Evolutionary conservation across 2,113 vertebrate genomes (phyloP), one percentile per base, ranked within the genome.

Genomic region (Porphyrio hochstetteri): DNA sequence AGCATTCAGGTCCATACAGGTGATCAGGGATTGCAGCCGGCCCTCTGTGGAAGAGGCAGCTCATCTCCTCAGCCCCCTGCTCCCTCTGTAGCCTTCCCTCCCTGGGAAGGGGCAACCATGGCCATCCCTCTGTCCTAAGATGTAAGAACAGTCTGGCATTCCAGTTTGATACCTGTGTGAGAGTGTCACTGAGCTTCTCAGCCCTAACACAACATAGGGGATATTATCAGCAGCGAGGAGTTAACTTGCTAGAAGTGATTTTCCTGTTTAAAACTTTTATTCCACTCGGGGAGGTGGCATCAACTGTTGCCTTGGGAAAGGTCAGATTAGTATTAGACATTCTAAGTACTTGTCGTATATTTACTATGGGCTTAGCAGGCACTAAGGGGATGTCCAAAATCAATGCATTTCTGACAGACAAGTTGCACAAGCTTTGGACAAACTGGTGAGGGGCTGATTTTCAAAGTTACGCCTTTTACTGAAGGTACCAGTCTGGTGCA

Each of bases 1-100:
- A 50, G 68, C 0, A 0, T 17, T 81, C 29, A 2, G 4, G 18
- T 52, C 64, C 11, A 1, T 8, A 6, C 11, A 1, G 2, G 17
- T 46, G 53, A 59, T 1, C 29, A 46, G 63, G 59, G 72, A 9
- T 3, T 27, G 40, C 15, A 31, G 33, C 0, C 9, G 44, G 71
- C 11, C 33, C 19, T 16, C 60, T 13, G 35, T 4, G 0, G 9
- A 5, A 10, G 40, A n/a, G 69, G 72, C 25, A 40, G 52, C 68
- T 68, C 42, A 5, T 59, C 31, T 25, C 16, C n/a, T 50, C 44
- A 63, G 1, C 16, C 33, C 25, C 35, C 78, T 65, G 44, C 28
- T 65, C 63, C 9, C 0, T 25, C 21, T 33, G 11, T 23, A 35
- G 4, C 20, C 33, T 40, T 63, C 44, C 44, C 24, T 55, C 23